Base-by-base conservation (phyloP, 2,797 vertebrate genomes). In the Nothura maculosa region DNA sequence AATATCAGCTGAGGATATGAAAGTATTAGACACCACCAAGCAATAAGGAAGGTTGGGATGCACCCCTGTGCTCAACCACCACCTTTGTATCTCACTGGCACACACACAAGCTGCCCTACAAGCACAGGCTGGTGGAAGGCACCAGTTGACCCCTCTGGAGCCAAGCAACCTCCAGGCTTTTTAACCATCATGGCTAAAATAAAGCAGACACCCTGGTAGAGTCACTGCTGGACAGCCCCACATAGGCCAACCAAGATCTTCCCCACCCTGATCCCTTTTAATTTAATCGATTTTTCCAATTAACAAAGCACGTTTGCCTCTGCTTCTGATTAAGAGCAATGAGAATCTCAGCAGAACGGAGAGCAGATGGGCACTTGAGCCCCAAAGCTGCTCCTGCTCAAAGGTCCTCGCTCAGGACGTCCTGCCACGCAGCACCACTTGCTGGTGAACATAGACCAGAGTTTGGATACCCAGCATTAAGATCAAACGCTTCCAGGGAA, bases 371-470 rank as follows among this genome's bases (percentile, higher is more conserved):
- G 5, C 40, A 17, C 55, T 76, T 66, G 45, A 70, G 52, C 32
- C n/a, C 43, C 36, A 52, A 20, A 18, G n/a, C 55, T 1, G 2
- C 7, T 50, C 34, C 42, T 0, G 4, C 34, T 67, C 0, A 0
- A 62, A 20, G 48, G 40, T 40, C 40, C 40, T 40, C 40, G 40
- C 40, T 40, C 42, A 43, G 7, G 42, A 43, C 6, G 2, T 8
- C 18, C 48, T 36, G 25, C 11, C 1, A 0, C 1, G 0, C 42
- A 62, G 0, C 1, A 1, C 34, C 42, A 19, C 70, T 80, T 57
- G 45, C 22, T 19, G 52, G 45, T 5, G 28, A 40, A 27, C 0
- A 0, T 3, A 0, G 36, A 55, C 25, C n/a, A 0, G 0, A 67
- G 67, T 28, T 24, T 10, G 19, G 64, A 40, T 12, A 45, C 10